A percentile compares a stretch with the other conserved stretches of the same genome.
Evolutionary conservation across 2,797 vertebrate genomes (phyloP).

Genomic region (Lemur catta): DNA sequence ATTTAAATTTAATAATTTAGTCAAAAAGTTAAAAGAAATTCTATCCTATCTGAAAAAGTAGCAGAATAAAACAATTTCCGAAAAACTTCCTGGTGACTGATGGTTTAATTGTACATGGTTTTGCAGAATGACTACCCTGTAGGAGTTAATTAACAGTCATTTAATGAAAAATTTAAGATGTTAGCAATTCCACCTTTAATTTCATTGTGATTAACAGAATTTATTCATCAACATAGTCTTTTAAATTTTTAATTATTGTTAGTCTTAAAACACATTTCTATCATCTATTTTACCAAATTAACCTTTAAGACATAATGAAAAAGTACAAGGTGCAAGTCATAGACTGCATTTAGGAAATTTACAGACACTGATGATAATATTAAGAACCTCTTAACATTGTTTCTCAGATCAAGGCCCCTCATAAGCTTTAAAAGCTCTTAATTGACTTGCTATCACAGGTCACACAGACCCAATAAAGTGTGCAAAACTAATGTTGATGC

Average conservation of each 20-base stretch:
- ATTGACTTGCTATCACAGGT: not conserved
- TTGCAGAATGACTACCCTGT: not conserved
- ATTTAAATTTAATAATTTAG: constrained; percentile 24
- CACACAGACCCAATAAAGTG: not conserved
- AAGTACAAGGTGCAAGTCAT: not conserved
- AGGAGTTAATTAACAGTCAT: not conserved
- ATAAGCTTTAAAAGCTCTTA: not conserved
- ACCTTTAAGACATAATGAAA: constrained; percentile 28
- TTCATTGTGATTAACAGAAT: constrained; percentile 29
- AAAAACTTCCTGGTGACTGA: not conserved
- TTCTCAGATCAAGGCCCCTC: not conserved
- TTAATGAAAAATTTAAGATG: constrained; percentile 33
- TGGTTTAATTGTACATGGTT: not conserved
- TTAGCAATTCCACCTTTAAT: constrained; percentile 28
- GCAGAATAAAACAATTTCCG: constrained; percentile 31
- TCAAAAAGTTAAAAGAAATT: not conserved
- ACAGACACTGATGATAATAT: not conserved
- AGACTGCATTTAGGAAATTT: constrained; percentile 50
- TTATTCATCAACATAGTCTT: constrained; percentile 36
- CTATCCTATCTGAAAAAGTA: not conserved
- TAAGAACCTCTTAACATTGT: not conserved
- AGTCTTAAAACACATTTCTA: constrained; percentile 2
- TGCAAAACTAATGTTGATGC: not conserved
- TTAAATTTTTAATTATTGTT: constrained; percentile 45
- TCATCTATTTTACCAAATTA: constrained; percentile 30